phyloP scores from a whole-genome alignment of 2,797 vertebrate species.

The Pipistrellus nathusii region DNA sequence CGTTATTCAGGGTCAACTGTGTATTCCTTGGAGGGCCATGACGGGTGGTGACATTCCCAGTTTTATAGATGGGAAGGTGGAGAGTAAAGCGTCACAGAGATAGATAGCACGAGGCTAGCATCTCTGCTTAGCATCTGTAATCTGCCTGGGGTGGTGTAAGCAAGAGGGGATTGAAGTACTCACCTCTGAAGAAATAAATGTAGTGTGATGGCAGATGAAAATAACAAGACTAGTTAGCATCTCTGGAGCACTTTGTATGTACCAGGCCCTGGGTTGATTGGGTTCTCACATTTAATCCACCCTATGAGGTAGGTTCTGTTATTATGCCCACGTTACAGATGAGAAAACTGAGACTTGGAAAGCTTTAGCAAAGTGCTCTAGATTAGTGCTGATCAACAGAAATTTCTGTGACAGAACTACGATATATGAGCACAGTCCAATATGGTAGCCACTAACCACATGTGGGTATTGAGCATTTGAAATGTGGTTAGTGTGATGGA shows the following conservation, averaged over 20 bases:
- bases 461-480: not conserved
- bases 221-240: not conserved
- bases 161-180: not conserved
- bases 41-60: not conserved
- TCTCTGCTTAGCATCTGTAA: not conserved
- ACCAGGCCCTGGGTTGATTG: not conserved
- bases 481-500: not conserved
- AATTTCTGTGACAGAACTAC: not conserved
- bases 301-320: not conserved
- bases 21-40: not conserved
- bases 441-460: not conserved
- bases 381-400: not conserved
- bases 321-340: not conserved
- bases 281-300: not conserved
- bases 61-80: not conserved
- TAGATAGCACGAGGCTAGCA: not conserved
- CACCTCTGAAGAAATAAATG: not conserved
- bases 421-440: not conserved
- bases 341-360: conserved; percentile 2
- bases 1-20: not conserved
- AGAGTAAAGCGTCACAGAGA: not conserved
- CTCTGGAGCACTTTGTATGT: not conserved
- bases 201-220: not conserved
- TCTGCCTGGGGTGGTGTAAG: not conserved
- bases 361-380: not conserved